A percentile compares a stretch with the other conserved stretches of the same genome.
These are phyloP conservation scores for Philereme transversata DNA, from an alignment of 2,888 invertebrate species.

Conservation along the genomic window DNA sequence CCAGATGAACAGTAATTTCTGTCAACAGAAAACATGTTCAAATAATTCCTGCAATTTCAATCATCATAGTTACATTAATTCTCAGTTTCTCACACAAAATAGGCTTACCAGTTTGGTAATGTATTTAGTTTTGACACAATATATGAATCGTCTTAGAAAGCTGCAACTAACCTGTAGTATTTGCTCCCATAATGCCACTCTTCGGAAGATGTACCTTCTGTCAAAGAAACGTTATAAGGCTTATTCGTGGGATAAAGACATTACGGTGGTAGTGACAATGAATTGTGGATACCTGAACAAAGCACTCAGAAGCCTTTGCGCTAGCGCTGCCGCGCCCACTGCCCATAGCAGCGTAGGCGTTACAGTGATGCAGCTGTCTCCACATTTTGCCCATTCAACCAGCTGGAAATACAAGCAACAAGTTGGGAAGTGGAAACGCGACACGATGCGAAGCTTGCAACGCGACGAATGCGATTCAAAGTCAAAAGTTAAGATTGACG, in stretches of 20 bases:
- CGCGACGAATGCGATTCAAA: no score
- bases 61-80: no score
- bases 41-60: not conserved
- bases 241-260: not conserved
- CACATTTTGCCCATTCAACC: conserved; percentile 68
- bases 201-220: conserved; percentile 66
- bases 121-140: conserved; percentile 28
- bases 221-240: conserved; percentile 2
- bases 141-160: not conserved
- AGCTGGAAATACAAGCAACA: conserved; percentile 49
- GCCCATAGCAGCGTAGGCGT: conserved; percentile 72
- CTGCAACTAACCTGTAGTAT: conserved; percentile 59
- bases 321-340: conserved; percentile 63
- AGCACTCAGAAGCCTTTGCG: conserved; percentile 59
- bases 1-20: conserved; percentile 75
- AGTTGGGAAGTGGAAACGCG: no score
- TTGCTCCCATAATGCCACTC: conserved; percentile 72
- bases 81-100: no score
- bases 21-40: conserved; percentile 20
- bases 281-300: conserved; percentile 52
- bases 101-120: not conserved
- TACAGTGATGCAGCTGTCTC: conserved; percentile 58
- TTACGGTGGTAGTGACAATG: not conserved
- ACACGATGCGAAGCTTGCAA: no score
- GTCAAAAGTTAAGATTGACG: no score